These are phyloP conservation scores for Bombus affinis DNA, from an alignment of 1,140 invertebrate species.

Conservation along the genomic window DNA sequence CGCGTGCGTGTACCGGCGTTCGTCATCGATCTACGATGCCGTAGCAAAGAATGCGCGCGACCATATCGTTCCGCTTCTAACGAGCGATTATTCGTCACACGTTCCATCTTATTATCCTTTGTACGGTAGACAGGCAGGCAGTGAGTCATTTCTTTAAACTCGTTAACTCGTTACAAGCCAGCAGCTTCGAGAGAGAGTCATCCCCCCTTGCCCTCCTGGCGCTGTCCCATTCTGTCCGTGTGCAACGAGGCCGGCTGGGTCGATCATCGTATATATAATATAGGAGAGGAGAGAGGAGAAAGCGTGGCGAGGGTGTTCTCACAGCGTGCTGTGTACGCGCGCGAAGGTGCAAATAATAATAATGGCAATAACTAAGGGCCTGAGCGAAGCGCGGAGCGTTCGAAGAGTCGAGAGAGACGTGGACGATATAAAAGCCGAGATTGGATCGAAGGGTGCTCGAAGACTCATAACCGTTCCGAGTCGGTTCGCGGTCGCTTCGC, in stretches of 20 bases:
- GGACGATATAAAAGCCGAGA: slow-evolving; percentile 38
- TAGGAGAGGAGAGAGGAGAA: neutral
- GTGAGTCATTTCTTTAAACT: slow-evolving; percentile 68
- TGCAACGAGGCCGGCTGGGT: slow-evolving; percentile 52
- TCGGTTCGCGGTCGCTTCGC: slow-evolving; percentile 42
- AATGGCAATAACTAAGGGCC: slow-evolving; percentile 62
- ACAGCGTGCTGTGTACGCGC: slow-evolving; percentile 41
- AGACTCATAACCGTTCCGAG: slow-evolving; percentile 58
- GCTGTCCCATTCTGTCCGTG: slow-evolving; percentile 17
- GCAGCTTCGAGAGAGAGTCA: slow-evolving; percentile 24
- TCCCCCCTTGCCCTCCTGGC: neutral
- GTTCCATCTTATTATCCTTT: slow-evolving; percentile 56
- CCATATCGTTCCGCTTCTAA: slow-evolving; percentile 42
- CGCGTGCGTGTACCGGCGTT: slow-evolving; percentile 1
- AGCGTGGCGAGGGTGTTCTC: slow-evolving; percentile 4
- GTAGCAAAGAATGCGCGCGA: slow-evolving; percentile 29
- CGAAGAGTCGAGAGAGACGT: slow-evolving; percentile 51
- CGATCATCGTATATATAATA: slow-evolving; percentile 47
- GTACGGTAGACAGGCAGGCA: slow-evolving; percentile 25
- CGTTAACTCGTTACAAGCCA: slow-evolving; percentile 63
- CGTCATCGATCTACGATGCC: slow-evolving; percentile 43
- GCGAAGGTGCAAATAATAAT: slow-evolving; percentile 68
- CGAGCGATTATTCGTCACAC: slow-evolving; percentile 57
- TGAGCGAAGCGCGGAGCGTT: slow-evolving; percentile 27
- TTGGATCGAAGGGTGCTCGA: slow-evolving; percentile 63